Base-by-base conservation (phyloP, 2,113 vertebrate species). In the Petromus typicus region DNA sequence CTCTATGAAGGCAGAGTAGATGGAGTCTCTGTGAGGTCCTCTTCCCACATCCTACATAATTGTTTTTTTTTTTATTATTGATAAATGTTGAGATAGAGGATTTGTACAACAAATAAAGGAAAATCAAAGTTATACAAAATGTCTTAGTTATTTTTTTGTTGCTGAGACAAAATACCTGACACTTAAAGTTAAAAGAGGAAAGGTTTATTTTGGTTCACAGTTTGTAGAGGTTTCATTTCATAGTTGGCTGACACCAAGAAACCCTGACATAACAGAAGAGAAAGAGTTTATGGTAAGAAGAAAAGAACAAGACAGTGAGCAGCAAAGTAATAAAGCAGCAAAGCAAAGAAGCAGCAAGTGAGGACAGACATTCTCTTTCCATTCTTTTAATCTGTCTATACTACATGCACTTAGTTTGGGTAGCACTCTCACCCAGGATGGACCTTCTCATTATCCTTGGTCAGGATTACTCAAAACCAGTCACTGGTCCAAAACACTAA, bases 91-190 rank as follows among this genome's bases (percentile, higher is more conserved):
- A 84, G 90, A 76, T 87, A 90, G 94, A 89, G 5, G 1, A 17
- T 93, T 89, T 66, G 87, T 96, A 94, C 92, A 95, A 76, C 61
- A 92, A 13, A 92, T 76, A 93, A 75, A 80, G 54, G 91, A 97
- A 96, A 95, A 92, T 96, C 73, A 94, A 96, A 89, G 78, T 45
- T 87, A 84, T 79, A 54, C n/a, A 63, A 95, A 61, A 40, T 17
- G 25, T 75, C 43, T 30, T 48, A 12, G 20, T 40, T 71, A 40
- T 3, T 23, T 67, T 40, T 3, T 40, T 22, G 1, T 71, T 23
- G 22, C 67, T 40, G 37, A 11, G 11, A 37, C 37, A 71, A 71
- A 71, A 40, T 40, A 40, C 8, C 67, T 34, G 22, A 40, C 20
- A 37, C 4, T 3, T 7, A 71, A 71, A 71, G n/a, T 23, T 40